phyloP scores from a whole-genome alignment of 2,888 invertebrate genomes.

The Apodemia duryi region DNA sequence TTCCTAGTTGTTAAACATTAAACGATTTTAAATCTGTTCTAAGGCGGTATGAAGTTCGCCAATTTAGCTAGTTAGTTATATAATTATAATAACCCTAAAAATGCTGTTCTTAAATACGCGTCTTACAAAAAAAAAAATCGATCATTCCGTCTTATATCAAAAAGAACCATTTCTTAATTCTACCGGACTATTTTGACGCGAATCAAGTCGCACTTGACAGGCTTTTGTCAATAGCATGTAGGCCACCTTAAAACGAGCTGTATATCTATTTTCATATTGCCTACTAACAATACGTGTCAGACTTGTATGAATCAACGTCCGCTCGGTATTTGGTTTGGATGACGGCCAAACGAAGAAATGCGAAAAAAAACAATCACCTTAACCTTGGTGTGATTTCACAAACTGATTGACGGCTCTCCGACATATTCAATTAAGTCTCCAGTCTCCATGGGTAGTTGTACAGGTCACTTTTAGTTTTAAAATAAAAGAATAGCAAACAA shows the following conservation, averaged over 20 bases:
- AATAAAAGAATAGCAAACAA: neutral
- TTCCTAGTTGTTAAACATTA: constrained; percentile 45
- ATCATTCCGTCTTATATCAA: too few species aligned
- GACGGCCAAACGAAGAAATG: constrained; percentile 43
- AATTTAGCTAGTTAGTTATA: too few species aligned
- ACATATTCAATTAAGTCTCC: constrained; percentile 8
- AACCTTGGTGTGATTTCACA: constrained; percentile 35
- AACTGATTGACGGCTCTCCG: constrained; percentile 36
- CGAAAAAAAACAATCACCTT: constrained; percentile 39
- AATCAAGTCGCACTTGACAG: neutral
- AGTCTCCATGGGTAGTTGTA: neutral
- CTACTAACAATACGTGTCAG: constrained; percentile 33
- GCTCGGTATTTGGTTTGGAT: constrained; percentile 47
- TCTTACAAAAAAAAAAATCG: neutral
- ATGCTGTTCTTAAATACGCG: too few species aligned
- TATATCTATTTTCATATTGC: constrained; percentile 34
- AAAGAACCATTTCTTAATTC: neutral
- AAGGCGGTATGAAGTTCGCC: too few species aligned
- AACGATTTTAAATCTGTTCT: too few species aligned
- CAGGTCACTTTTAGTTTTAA: neutral
- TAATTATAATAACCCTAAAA: too few species aligned
- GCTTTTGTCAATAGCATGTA: constrained; percentile 4
- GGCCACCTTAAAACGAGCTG: constrained; percentile 18
- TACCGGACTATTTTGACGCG: neutral
- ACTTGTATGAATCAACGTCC: constrained; percentile 51